Evolutionary conservation across 1,140 invertebrate genomes (phyloP).

Genomic region (Gerris buenoi): DNA sequence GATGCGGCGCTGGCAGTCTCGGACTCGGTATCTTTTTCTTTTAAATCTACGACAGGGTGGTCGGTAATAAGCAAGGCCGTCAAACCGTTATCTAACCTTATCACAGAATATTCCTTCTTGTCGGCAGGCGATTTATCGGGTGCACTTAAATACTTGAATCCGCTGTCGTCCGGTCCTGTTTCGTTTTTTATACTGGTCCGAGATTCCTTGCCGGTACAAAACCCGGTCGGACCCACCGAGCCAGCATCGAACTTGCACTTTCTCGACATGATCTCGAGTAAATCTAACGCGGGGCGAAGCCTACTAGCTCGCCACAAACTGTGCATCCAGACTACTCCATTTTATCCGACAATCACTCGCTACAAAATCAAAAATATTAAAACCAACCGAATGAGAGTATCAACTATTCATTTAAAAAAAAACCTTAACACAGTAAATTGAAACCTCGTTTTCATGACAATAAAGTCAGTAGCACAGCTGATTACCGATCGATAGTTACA

Average conservation of each 20-base stretch:
- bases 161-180: not conserved
- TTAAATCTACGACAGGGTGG: not conserved
- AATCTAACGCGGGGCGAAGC: no score
- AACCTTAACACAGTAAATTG: no score
- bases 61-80: constrained; percentile 18
- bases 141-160: not conserved
- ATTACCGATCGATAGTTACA: no score
- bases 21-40: not conserved
- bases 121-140: constrained; percentile 9
- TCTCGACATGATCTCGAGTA: constrained; percentile 7
- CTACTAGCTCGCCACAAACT: no score
- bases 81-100: constrained; percentile 16
- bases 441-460: no score
- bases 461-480: no score
- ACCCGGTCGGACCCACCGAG: not conserved
- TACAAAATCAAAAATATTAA: no score
- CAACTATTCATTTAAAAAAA: no score
- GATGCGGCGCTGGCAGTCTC: not conserved
- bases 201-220: not conserved
- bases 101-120: constrained; percentile 18
- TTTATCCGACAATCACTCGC: no score
- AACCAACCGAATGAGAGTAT: no score
- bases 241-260: constrained; percentile 8
- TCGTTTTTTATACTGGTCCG: not conserved
- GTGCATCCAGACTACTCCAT: no score